Base-by-base conservation (phyloP, 2,888 invertebrate species). In the Crepidodera aurea region DNA sequence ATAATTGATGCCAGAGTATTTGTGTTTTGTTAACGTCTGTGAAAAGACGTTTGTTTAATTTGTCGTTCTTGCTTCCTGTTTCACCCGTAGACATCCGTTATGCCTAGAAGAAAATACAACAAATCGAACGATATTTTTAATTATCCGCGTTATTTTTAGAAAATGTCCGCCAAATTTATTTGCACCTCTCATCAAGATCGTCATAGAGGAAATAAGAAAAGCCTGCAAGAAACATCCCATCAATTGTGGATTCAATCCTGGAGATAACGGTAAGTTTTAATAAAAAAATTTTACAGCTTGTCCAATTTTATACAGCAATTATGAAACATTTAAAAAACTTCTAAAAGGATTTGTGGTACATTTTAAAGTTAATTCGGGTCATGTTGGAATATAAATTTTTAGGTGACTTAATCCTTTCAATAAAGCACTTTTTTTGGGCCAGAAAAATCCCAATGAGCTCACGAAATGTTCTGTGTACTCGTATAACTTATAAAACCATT, bases 131-230 rank as follows among this genome's bases (percentile, higher is more conserved):
- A n/a, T 10, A n/a, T 46, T 57, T 56, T 57, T 62, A 56, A 62
- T 40, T 19, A 16, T 1, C 5, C 1, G 40, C 32, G 40, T 40
- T 16, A 18, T 40, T 40, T 40, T 40, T 84, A 91, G 91, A 83
- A 85, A 86, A 83, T 91, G 91, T 76, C 91, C 91, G 37, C 82
- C 83, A 70, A 84, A 86, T 75, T 82, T 91, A 73, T 82, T 90
- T 79, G 86, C 88, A 53, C 87, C 88, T 68, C 82, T 91, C 53
- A 84, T 87, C 71, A 86, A 87, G 79, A 86, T 87, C 67, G 86
- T 90, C 62, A 84, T 90, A 71, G 87, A 88, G 69, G 90, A 90
- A 80, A 87, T 89, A 70, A 84, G 84, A 73, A 82, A 83, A 67
- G 84, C 85, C 69, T 86, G 87, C 76, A 87, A 86, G 77, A 87